Percentiles rank a stretch among this genome's conserved stretches.
These are phyloP conservation scores for Melanotaenia pygmaea DNA, from an alignment of 2,797 vertebrate species.

Conservation along the genomic window DNA sequence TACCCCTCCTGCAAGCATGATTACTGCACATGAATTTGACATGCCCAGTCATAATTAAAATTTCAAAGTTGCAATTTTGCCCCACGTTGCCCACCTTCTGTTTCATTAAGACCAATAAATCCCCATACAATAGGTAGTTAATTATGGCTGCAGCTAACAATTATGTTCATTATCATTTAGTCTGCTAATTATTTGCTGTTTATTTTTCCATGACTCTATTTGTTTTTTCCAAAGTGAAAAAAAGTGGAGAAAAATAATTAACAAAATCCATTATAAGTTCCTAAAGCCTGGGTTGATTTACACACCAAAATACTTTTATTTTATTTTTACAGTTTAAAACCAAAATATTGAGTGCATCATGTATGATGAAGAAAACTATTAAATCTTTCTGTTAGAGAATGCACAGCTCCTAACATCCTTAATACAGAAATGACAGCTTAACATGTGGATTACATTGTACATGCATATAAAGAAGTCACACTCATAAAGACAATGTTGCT, in stretches of 20 bases:
- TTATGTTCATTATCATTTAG: slow-evolving; percentile 27
- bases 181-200: slow-evolving; percentile 15
- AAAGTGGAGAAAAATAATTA: background rate
- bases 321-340: background rate
- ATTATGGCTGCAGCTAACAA: slow-evolving; percentile 43
- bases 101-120: slow-evolving; percentile 25
- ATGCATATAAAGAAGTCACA: slow-evolving; percentile 22
- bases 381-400: background rate
- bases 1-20: slow-evolving; percentile 11
- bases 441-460: background rate
- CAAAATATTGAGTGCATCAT: background rate
- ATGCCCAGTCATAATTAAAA: slow-evolving; percentile 2
- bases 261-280: background rate
- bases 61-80: slow-evolving; percentile 5
- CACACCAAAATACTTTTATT: background rate
- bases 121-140: slow-evolving; percentile 30
- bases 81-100: slow-evolving; percentile 13
- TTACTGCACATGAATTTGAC: background rate
- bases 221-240: slow-evolving; percentile 3
- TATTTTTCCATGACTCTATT: slow-evolving; percentile 10
- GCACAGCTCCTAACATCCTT: slow-evolving; percentile 1
- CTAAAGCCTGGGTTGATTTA: background rate
- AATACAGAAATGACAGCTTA: slow-evolving; percentile 8
- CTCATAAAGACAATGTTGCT: slow-evolving; percentile 6
- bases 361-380: background rate